Evolutionary conservation across 2,888 invertebrate genomes (phyloP), one percentile per base, ranked within the genome.

Genomic region (Cheilosia variabilis): DNA sequence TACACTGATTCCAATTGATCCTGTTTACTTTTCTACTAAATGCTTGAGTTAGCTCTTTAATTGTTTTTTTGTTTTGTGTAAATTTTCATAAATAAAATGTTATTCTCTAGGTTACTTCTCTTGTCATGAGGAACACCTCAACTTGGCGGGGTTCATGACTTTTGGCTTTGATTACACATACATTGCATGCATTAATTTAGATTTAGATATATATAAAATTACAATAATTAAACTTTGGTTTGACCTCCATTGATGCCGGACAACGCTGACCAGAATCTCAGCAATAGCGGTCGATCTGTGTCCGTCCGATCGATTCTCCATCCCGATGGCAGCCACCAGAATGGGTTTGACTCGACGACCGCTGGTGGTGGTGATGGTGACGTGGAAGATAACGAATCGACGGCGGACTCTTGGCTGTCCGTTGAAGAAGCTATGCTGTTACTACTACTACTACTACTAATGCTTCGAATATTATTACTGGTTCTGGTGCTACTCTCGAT

Each of bases 301-400:
- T 88, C 87, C 53, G 89, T 88, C 13, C 89, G 89, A 80, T 92
- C 90, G 43, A 89, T 72, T 37, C 91, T 90, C 91, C 91, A 91
- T 6, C 90, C 89, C 24, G 89, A 86, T 10, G 92, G 92, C 58
- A 92, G 58, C 92, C 92, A 92, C 92, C 92, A 92, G 58, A 90
- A 90, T 7, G 91, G 89, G 50, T 89, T 87, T 31, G 88, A 87
- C 10, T 79, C 87, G 22, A 53, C 47, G 15, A 80, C 34, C 34
- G 66, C 57, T 83, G 87, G 78, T 77, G 87, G 78, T 78, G 65
- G 81, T 66, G 87, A 2, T 52, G 17, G 47, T 57, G 87, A 55
- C 63, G 83, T 52, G 41, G 87, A 52, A 41, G 88, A 58, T 72
- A 76, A 43, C 45, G 86, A 34, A 24, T 52, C 82, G 87, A 47